phyloP scores from a whole-genome alignment of 2,888 invertebrate genomes.

The Opisthograptis luteolata region DNA sequence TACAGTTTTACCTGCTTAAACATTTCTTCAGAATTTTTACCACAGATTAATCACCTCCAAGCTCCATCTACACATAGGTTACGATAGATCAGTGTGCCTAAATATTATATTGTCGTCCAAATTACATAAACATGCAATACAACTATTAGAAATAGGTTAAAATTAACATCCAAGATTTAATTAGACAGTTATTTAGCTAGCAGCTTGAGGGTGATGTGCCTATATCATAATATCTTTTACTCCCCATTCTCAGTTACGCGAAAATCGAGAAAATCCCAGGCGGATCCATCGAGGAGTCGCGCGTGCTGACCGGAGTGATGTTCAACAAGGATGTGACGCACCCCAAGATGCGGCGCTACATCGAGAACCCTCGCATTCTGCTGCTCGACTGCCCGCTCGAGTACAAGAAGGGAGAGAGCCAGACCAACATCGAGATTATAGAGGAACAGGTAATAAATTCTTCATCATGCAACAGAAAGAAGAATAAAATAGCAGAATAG shows the following conservation, averaged over 20 bases:
- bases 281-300: constrained; percentile 96
- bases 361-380: constrained; percentile 97
- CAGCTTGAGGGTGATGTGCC: too few relatives aligned
- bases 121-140: too few relatives aligned
- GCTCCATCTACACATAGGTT: too few relatives aligned
- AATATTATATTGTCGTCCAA: too few relatives aligned
- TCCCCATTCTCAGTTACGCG: constrained; percentile 87
- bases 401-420: constrained; percentile 99
- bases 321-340: constrained; percentile 99
- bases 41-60: too few relatives aligned
- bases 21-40: too few relatives aligned
- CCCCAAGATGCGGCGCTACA: constrained; percentile 97
- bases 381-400: constrained; percentile 98
- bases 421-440: constrained; percentile 98
- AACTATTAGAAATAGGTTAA: too few relatives aligned
- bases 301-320: constrained; percentile 97
- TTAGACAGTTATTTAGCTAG: too few relatives aligned
- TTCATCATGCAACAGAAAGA: background rate
- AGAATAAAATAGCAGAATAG: background rate
- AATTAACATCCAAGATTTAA: too few relatives aligned
- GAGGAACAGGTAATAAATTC: constrained; percentile 95
- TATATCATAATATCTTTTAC: too few relatives aligned
- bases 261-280: constrained; percentile 98
- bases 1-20: too few relatives aligned
- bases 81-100: too few relatives aligned